phyloP scores from a whole-genome alignment of 2,888 invertebrate species.

The Troglohyphantes excavatus region DNA sequence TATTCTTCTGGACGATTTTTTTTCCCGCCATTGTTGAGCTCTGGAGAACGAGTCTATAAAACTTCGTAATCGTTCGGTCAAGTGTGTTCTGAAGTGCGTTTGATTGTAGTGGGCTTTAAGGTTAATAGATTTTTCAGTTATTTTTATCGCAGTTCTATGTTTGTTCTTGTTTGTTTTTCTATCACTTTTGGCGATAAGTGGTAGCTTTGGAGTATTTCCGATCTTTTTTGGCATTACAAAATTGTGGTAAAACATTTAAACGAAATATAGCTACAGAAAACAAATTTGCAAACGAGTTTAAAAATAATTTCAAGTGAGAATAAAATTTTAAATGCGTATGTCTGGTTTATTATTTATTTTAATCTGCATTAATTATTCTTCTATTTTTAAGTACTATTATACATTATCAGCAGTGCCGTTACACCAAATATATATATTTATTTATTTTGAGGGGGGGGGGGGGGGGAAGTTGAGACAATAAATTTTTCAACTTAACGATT shows the following conservation, averaged over 20 bases:
- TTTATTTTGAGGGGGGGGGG: no score
- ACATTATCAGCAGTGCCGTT: no score
- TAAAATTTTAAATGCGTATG: no score
- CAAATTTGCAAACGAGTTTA: no score
- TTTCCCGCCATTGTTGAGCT: conserved; percentile 50
- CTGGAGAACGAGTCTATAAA: conserved; percentile 55
- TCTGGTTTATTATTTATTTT: no score
- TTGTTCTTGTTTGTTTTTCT: not conserved
- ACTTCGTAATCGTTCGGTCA: conserved; percentile 56
- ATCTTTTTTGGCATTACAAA: not conserved
- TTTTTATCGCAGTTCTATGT: conserved; percentile 41
- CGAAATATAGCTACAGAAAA: no score
- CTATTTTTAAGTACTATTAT: no score
- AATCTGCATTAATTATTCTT: no score
- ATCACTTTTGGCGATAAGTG: conserved; percentile 17
- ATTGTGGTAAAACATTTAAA: not conserved
- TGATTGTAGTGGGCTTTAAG: conserved; percentile 46
- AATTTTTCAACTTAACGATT: no score
- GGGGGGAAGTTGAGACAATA: no score
- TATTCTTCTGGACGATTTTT: conserved; percentile 32
- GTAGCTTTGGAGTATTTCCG: not conserved
- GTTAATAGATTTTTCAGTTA: conserved; percentile 66
- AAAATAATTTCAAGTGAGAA: no score
- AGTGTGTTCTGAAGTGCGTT: conserved; percentile 62
- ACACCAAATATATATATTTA: no score